A percentile compares a stretch with the other conserved stretches of the same genome.
Evolutionary conservation across 2,888 invertebrate genomes (phyloP).

Genomic region (Metopia argyrocephala): DNA sequence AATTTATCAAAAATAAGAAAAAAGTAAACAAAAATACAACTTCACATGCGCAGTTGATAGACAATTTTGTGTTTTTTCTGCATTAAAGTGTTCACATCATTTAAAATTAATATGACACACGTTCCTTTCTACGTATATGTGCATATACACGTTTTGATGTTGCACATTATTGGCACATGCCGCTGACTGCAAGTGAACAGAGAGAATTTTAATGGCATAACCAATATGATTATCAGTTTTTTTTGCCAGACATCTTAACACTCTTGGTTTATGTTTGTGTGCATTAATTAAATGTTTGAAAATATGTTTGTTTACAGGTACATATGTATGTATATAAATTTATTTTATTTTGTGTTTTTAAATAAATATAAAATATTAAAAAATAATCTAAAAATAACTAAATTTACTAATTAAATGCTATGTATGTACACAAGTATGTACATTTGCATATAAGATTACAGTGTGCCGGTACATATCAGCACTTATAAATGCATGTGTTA

Average conservation of each 20-base stretch:
- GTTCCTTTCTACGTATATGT: conserved; percentile 35
- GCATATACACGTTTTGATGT: conserved; percentile 10
- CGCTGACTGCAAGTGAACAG: conserved; percentile 22
- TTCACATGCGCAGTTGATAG: background rate
- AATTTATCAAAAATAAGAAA: conserved; percentile 21
- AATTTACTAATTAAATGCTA: conserved; percentile 56
- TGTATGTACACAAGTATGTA: background rate
- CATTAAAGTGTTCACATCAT: conserved; percentile 38
- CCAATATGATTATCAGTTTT: too few species aligned
- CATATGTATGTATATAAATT: background rate
- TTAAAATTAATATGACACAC: conserved; percentile 53
- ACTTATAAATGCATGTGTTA: conserved; percentile 25
- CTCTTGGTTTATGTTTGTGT: too few species aligned
- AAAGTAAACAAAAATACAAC: conserved; percentile 9
- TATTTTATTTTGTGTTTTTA: background rate
- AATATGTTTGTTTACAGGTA: background rate
- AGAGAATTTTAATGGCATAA: conserved; percentile 20
- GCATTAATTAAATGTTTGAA: too few species aligned
- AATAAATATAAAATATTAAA: conserved; percentile 28
- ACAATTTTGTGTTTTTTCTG: background rate
- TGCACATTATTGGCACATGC: conserved; percentile 47
- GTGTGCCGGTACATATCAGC: background rate
- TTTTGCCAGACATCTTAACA: too few species aligned
- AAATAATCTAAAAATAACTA: conserved; percentile 56
- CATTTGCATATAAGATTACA: background rate